Base-by-base conservation (phyloP, 2,797 vertebrate species). In the Acomys russatus region DNA sequence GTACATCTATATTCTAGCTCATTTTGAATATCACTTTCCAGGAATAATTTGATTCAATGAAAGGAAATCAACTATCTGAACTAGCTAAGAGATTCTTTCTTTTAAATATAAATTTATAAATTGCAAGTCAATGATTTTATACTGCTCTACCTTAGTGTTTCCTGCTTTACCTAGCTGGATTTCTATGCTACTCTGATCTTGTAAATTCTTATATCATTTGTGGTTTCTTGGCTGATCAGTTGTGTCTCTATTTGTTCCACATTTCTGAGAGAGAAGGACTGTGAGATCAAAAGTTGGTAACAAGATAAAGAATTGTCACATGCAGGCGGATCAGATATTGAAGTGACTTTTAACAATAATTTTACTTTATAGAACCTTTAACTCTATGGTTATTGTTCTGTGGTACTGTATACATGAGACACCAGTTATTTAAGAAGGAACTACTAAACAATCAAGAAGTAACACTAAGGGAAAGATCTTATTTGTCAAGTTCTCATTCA, bases 101-200 rank as follows among this genome's bases (percentile, higher is more conserved):
- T 78, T 49, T 91, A 88, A 95, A 90, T 4, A 61, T 18, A 20
- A 18, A 76, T 88, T 68, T 74, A 93, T 92, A 95, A 90, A 82
- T 74, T 92, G 3, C 8, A 94, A 94, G 33, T 9, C 20, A 88
- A 44, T 28, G 90, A 88, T 51, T 49, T 88, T 35, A 49, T 33
- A 22, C 20, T 35, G 18, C 8, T 44, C 30, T 64, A 18, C 1
- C 2, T 49, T 49, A 51, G 7, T 78, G 30, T 22, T 61, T 28
- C 35, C 38, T 22, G 17, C 35, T 76, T 30, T 74, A 49, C 10
- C 35, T 63, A 61, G 28, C 10, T 76, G 10, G 49, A 76, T 76
- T 63, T 63, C 87, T 88, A 23, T 30, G 15, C 17, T 76, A 15
- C 7, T 20, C 59, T 63, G 63, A 63, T 44, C 0, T 63, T 49